Percentiles rank a stretch among this genome's conserved stretches.
Evolutionary conservation across 1,140 invertebrate species (phyloP).

Genomic region (Drosophila mojavensis): DNA sequence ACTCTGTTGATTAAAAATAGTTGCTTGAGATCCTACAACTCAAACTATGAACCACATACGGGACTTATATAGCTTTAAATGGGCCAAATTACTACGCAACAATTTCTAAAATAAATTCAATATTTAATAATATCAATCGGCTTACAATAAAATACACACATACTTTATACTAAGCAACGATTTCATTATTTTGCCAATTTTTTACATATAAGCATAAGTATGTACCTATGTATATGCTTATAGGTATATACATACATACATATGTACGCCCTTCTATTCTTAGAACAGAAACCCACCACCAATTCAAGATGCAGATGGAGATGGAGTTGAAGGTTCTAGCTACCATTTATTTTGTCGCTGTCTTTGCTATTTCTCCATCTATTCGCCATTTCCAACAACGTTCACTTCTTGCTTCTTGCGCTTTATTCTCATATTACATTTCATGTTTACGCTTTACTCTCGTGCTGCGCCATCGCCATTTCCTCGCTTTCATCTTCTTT

Average conservation of each 20-base stretch:
- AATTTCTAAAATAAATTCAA: too few species aligned
- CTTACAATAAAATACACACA: too few species aligned
- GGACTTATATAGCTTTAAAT: too few species aligned
- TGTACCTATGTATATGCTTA: not conserved
- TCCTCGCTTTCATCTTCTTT: conserved; percentile 39
- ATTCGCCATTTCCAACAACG: not conserved
- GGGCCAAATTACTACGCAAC: too few species aligned
- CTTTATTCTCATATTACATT: not conserved
- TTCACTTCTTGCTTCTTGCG: not conserved
- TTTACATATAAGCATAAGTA: too few species aligned
- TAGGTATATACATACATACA: not conserved
- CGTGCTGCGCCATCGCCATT: conserved; percentile 28
- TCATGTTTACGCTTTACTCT: conserved; percentile 10
- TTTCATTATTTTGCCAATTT: too few species aligned
- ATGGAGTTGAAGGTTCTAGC: conserved; percentile 5
- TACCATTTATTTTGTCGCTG: conserved; percentile 7
- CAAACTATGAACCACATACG: too few species aligned
- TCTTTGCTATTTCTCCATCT: conserved; percentile 8
- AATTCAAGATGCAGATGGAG: not conserved
- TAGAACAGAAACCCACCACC: conserved; percentile 22
- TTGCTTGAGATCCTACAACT: too few species aligned
- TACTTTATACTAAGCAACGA: too few species aligned
- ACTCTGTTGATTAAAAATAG: too few species aligned
- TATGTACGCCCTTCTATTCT: too few species aligned
- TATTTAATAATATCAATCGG: too few species aligned